phyloP scores from a whole-genome alignment of 1,140 invertebrate genomes.

The Cydia splendana region DNA sequence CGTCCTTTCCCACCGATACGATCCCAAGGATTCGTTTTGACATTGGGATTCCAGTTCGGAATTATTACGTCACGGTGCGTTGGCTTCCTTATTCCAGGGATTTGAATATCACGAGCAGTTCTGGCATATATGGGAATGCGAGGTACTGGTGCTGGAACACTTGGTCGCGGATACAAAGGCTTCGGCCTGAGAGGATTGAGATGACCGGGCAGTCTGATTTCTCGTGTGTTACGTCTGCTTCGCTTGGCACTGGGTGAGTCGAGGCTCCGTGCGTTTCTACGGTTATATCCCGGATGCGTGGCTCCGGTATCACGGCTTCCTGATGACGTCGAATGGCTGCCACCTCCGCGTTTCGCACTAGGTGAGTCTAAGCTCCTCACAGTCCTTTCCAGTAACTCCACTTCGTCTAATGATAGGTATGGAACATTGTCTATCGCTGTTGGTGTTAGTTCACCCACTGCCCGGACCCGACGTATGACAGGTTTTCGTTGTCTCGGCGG shows the following conservation, averaged over 20 bases:
- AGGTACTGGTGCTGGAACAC: background rate
- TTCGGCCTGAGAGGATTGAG: conserved; percentile 1
- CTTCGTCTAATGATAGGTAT: background rate
- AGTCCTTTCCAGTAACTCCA: background rate
- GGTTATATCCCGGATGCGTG: conserved; percentile 41
- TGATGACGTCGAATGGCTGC: conserved; percentile 34
- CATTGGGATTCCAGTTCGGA: conserved; percentile 52
- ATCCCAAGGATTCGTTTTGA: conserved; percentile 41
- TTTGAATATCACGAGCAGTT: conserved; percentile 39
- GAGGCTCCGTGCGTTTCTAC: conserved; percentile 41
- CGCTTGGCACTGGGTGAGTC: conserved; percentile 54
- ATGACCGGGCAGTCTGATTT: conserved; percentile 24
- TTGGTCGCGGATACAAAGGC: conserved; percentile 21
- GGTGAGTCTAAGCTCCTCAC: conserved; percentile 36
- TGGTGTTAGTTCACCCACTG: conserved; percentile 38
- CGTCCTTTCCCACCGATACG: conserved; percentile 33
- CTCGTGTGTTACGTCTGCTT: conserved; percentile 52
- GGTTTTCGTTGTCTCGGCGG: conserved; percentile 32
- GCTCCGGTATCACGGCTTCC: conserved; percentile 39
- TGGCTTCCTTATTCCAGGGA: conserved; percentile 42
- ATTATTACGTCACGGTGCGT: conserved; percentile 45
- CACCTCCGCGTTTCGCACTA: conserved; percentile 36
- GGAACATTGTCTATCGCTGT: background rate
- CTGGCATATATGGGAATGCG: conserved; percentile 41
- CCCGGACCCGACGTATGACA: conserved; percentile 44